phyloP scores from a whole-genome alignment of 2,888 invertebrate species.

The Ferdinandea cuprea region DNA sequence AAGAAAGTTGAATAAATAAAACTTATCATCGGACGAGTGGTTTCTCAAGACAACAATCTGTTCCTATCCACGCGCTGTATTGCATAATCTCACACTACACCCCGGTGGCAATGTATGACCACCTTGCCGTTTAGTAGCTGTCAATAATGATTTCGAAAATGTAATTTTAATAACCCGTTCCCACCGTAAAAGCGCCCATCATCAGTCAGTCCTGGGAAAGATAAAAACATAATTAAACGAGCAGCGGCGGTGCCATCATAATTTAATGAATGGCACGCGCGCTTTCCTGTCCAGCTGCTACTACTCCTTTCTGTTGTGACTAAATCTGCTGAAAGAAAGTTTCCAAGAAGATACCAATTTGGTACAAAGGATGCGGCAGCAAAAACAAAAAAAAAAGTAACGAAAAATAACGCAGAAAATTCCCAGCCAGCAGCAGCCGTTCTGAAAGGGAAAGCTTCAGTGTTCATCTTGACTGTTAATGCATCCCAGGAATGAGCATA shows the following conservation, averaged over 20 bases:
- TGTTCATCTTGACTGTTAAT: conserved; percentile 51
- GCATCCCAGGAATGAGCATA: conserved; percentile 47
- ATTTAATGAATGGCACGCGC: conserved; percentile 69
- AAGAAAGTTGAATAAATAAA: not conserved
- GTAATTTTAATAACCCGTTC: conserved; percentile 67
- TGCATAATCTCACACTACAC: conserved; percentile 8
- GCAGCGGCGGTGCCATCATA: conserved; percentile 44
- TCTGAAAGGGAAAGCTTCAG: conserved; percentile 50
- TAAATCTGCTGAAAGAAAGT: conserved; percentile 46
- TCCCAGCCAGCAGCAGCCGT: conserved; percentile 33
- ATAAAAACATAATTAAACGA: conserved; percentile 64
- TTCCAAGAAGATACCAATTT: conserved; percentile 28
- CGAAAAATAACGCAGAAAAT: conserved; percentile 10
- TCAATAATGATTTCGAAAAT: conserved; percentile 61
- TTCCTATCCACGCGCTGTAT: conserved; percentile 17
- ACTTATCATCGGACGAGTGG: not conserved
- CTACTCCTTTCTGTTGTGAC: conserved; percentile 4
- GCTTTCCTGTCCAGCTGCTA: conserved; percentile 58
- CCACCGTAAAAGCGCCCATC: conserved; percentile 63
- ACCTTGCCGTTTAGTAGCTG: conserved; percentile 58
- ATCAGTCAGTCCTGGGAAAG: conserved; percentile 36
- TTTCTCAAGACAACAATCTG: not conserved
- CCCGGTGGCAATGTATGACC: conserved; percentile 11
- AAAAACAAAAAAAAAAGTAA: conserved; percentile 3
- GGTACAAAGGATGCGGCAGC: conserved; percentile 13